phyloP scores from a whole-genome alignment of 92 coral and sea anemone species.

The Pocillopora grandis region DNA sequence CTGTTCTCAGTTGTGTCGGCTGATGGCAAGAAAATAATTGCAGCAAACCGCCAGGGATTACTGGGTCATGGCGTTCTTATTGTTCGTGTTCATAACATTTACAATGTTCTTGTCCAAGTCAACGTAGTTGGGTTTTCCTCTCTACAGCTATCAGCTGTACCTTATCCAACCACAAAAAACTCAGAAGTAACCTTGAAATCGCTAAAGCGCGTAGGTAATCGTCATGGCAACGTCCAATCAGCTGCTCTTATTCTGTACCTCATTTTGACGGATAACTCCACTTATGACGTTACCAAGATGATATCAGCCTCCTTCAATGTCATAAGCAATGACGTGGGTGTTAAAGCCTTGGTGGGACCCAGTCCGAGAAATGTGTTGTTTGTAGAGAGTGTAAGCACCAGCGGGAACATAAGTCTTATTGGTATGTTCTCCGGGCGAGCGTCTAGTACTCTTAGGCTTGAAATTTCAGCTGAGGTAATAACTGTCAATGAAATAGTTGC shows the following conservation, averaged over 20 bases:
- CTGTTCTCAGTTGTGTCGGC: conserved; percentile 48
- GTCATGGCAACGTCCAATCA: conserved; percentile 51
- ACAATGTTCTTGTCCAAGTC: conserved; percentile 60
- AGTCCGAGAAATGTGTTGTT: conserved; percentile 34
- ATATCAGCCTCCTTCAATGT: conserved; percentile 51
- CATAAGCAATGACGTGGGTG: conserved; percentile 53
- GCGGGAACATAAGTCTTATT: conserved; percentile 49
- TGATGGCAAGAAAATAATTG: conserved; percentile 21
- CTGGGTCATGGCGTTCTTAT: conserved; percentile 66
- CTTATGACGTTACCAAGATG: conserved; percentile 50
- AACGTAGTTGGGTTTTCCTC: conserved; percentile 53
- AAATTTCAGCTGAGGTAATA: conserved; percentile 40
- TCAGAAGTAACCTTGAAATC: conserved; percentile 34
- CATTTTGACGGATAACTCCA: conserved; percentile 57
- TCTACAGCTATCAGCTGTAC: conserved; percentile 34
- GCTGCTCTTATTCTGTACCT: conserved; percentile 50
- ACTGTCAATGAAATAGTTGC: conserved; percentile 36
- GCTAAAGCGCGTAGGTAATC: conserved; percentile 59
- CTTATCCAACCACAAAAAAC: conserved; percentile 38
- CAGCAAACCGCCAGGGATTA: conserved; percentile 48
- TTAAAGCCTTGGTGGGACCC: conserved; percentile 45
- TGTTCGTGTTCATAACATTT: conserved; percentile 60
- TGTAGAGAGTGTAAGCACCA: conserved; percentile 40
- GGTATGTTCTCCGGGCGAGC: conserved; percentile 47
- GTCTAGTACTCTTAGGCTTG: conserved; percentile 39